A percentile compares a stretch with the other conserved stretches of the same genome.
Evolutionary conservation across 2,113 vertebrate species (phyloP).

Genomic region (Rhynchomys soricoides): DNA sequence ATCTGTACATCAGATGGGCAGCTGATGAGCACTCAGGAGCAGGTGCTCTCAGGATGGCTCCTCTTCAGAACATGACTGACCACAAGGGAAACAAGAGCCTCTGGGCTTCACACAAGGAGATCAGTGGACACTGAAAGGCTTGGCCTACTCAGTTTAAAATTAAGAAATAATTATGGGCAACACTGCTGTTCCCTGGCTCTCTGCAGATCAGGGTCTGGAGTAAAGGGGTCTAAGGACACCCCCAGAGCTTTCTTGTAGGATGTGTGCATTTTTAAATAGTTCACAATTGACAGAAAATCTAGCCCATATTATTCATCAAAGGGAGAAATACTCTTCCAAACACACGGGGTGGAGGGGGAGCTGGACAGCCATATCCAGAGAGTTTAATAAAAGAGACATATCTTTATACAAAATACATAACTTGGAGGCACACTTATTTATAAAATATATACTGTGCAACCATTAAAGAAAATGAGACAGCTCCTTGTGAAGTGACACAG

Average conservation of each 20-base stretch:
- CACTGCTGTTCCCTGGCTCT: neutral
- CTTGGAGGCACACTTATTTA: neutral
- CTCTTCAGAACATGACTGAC: neutral
- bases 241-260: neutral
- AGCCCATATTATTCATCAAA: neutral
- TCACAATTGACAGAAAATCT: neutral
- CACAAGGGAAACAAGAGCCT: constrained; percentile 23
- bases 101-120: constrained; percentile 47
- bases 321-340: neutral
- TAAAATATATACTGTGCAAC: neutral
- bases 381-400: neutral
- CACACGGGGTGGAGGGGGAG: too few relatives aligned
- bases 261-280: constrained; percentile 21
- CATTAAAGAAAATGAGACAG: neutral
- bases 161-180: neutral
- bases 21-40: constrained; percentile 52
- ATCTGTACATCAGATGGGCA: constrained; percentile 50
- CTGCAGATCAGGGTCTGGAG: neutral
- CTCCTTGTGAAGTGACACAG: neutral
- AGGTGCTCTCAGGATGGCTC: neutral
- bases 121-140: neutral
- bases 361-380: neutral
- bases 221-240: neutral
- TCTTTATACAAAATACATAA: constrained; percentile 31
- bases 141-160: neutral